phyloP scores from a whole-genome alignment of 2,888 invertebrate species.

The Theretra japonica region DNA sequence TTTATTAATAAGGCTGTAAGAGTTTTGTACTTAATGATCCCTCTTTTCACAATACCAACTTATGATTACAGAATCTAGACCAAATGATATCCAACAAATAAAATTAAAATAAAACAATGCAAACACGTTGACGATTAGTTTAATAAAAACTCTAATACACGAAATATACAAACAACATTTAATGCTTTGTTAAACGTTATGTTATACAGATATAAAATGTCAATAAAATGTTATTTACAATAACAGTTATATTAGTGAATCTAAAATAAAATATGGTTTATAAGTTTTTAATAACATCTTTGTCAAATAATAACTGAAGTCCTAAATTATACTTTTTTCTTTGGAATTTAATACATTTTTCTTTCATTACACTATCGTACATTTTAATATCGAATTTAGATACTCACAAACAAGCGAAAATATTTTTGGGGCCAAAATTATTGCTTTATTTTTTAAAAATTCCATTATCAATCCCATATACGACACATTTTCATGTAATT shows the following conservation, averaged over 20 bases:
- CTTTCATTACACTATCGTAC: not conserved
- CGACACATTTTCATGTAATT: not conserved
- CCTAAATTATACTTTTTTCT: slow-evolving; percentile 9
- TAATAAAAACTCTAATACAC: slow-evolving; percentile 72
- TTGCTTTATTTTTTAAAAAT: not conserved
- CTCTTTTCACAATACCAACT: too few relatives aligned
- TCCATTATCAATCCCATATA: slow-evolving; percentile 8
- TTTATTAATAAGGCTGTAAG: too few relatives aligned
- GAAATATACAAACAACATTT: slow-evolving; percentile 56
- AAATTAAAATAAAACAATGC: slow-evolving; percentile 14
- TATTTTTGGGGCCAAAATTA: not conserved
- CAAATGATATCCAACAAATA: too few relatives aligned
- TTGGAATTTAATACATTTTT: slow-evolving; percentile 15
- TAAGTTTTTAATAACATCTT: not conserved
- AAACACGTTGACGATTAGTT: slow-evolving; percentile 49
- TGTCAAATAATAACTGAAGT: not conserved
- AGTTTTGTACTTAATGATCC: too few relatives aligned
- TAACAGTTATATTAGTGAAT: slow-evolving; percentile 17
- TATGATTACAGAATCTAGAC: too few relatives aligned
- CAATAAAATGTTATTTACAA: slow-evolving; percentile 19
- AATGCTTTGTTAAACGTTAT: slow-evolving; percentile 27
- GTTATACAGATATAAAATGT: not conserved
- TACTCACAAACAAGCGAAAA: not conserved
- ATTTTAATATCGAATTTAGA: not conserved
- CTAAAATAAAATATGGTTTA: not conserved